Base-by-base conservation (phyloP, 1,140 invertebrate species). In the Idris sp. region DNA sequence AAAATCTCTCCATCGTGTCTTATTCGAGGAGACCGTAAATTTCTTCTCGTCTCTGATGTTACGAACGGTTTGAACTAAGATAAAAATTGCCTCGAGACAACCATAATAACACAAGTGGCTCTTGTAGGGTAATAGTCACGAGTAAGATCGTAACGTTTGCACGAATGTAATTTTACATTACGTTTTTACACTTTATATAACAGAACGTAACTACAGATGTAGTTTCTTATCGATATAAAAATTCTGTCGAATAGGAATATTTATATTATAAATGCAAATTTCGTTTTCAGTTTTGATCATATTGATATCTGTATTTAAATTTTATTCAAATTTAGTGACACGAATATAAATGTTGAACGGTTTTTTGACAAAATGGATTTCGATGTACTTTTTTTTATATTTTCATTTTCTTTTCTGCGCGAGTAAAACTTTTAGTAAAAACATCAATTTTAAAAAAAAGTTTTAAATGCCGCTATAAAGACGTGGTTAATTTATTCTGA, bases 11-110 rank as follows among this genome's bases (percentile, higher is more conserved):
- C 54, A 65, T 67, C 71, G 67, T 59, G 62, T 67, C 51, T 72
- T 51, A 72, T 72, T 64, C 51, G 43, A 64, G 36, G 44, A 72
- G 58, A 64, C 62, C 54, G 56, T 74, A 67, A 61, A 74, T 74
- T 67, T 74, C 62, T 53, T 41, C 54, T 61, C 56, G 62, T 74
- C 54, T 74, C 48, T 41, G 38, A 64, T 58, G 54, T 53, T 71
- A 48, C 56, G 53, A 49, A 72, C 43, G 49, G 49, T 61, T 56
- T 35, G 51, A 72, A 43, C 44, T 10, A 11, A 41, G 35, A 61
- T 71, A 71, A 71, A 71, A 61, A 71, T 61, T 71, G 56, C 31
- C 33, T 54, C 48, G 48, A 40, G 40, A 61, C 46, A 71, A 36
- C 38, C 46, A 54, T 71, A 71, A 71, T 61, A 69, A 69, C 46